phyloP scores from a whole-genome alignment of 1,140 invertebrate genomes.

The Pseudoatta argentina region DNA sequence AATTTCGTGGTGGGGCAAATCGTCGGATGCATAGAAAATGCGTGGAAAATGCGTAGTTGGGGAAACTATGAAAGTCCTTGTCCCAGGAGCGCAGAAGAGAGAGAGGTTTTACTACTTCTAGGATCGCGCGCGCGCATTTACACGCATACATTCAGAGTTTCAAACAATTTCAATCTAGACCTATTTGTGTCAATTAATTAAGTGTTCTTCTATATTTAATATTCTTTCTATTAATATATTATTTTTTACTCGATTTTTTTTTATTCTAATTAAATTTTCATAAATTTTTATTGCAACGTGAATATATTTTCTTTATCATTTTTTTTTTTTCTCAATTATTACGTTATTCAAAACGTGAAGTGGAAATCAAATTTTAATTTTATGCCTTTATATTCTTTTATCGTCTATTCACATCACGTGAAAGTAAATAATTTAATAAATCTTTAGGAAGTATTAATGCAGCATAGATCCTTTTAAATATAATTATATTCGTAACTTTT shows the following conservation, averaged over 20 bases:
- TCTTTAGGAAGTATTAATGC: neutral
- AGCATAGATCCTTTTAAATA: neutral
- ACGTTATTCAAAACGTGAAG: neutral
- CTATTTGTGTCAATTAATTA: neutral
- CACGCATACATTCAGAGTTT: neutral
- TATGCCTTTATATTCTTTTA: neutral
- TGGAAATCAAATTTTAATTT: neutral
- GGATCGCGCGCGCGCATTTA: neutral
- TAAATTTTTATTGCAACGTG: neutral
- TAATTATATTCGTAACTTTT: neutral
- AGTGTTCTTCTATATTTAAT: neutral
- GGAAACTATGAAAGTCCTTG: slow-evolving; percentile 53
- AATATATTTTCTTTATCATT: neutral
- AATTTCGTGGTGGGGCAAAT: slow-evolving; percentile 19
- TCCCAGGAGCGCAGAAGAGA: slow-evolving; percentile 57
- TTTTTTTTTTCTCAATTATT: neutral
- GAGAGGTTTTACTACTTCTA: slow-evolving; percentile 25
- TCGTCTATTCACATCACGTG: neutral
- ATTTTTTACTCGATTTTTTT: neutral
- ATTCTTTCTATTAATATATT: neutral
- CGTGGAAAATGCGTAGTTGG: slow-evolving; percentile 43
- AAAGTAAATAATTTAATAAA: neutral
- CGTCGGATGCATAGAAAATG: neutral
- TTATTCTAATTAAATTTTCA: neutral
- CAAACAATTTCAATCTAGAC: neutral